Conservation (phyloP, 1,140 invertebrate species). For the Drosophila aff. region DNA sequence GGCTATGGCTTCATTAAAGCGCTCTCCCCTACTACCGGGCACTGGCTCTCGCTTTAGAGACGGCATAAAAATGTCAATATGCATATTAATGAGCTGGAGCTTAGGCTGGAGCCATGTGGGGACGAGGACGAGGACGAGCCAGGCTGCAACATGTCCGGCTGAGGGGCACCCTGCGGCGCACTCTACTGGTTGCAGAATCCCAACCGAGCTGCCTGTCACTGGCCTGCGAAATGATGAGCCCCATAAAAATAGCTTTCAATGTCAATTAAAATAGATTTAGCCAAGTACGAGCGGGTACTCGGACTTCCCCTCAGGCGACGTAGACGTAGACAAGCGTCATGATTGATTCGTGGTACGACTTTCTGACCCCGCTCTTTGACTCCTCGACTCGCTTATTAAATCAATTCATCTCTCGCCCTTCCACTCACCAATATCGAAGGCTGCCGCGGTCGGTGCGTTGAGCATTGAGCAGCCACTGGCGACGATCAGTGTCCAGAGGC, state of each 20-base stretch:
- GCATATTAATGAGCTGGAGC: conserved; percentile 71
- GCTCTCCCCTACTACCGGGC: conserved; percentile 25
- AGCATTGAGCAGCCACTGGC: conserved; percentile 70
- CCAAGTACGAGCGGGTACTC: neutral
- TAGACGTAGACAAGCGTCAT: conserved; percentile 1
- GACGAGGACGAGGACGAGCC: neutral
- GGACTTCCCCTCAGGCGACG: neutral
- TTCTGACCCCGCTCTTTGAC: conserved; percentile 12
- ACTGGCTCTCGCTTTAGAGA: conserved; percentile 44
- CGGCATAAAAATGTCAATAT: conserved; percentile 75
- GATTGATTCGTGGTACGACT: conserved; percentile 41
- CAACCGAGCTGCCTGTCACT: conserved; percentile 61
- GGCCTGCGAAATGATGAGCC: conserved; percentile 57
- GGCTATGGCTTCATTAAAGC: conserved; percentile 75
- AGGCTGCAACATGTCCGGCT: conserved; percentile 23
- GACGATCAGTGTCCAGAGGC: conserved; percentile 69
- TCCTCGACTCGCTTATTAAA: conserved; percentile 25
- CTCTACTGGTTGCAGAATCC: conserved; percentile 18
- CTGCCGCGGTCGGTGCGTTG: conserved; percentile 60
- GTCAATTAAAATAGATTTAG: conserved; percentile 72
- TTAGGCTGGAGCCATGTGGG: conserved; percentile 15
- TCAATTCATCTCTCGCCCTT: conserved; percentile 8
- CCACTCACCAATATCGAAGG: conserved; percentile 82
- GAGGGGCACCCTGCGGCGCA: conserved; percentile 42
- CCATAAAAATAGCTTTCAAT: conserved; percentile 74